Evolutionary conservation across 2,888 invertebrate genomes (phyloP), one percentile per base, ranked within the genome.

Genomic region (Uloborus plumipes): DNA sequence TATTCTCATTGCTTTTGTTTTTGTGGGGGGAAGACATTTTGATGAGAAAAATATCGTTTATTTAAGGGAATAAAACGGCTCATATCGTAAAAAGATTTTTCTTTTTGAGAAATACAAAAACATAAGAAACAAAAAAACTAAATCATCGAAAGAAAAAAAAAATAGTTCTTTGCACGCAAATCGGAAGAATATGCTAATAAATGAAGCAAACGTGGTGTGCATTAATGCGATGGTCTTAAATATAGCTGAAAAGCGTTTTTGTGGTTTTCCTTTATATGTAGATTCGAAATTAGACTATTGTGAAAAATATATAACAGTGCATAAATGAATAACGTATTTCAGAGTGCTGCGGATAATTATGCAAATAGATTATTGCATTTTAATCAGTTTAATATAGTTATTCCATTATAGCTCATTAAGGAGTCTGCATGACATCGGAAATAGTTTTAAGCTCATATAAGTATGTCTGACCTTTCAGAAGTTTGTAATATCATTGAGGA

Each of bases 151-250:
- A 47, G 47, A 47, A 47, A n/a, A n/a, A 64, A n/a, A 39, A 18
- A 47, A 18, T 18, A 64, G 18, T 7, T 64, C 39, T 67, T 51
- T 31, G 61, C 31, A 61, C 51, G 51, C 61, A 76, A 76, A 76
- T 76, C 51, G 75, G 39, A 67, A 67, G 69, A 76, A 76, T 67
- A 76, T 76, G 75, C 50, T 76, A 69, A 76, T 69, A 76, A 66
- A 59, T 26, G 31, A 55, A 67, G 50, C 55, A 67, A 50, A 50
- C 66, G 67, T 76, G 50, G 31, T 26, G 49, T 59, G 61, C 61
- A 69, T 76, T 67, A 76, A 76, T 76, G 75, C 15, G 51, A 69
- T 61, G 75, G 61, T 47, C 26, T 22, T 31, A 64, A 64, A 64
- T 64, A 47, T 39, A 64, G 47, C 39, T 39, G 47, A 47, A 22